Evolutionary conservation across 2,888 invertebrate genomes (phyloP).

Genomic region (Ceriagrion tenellum): DNA sequence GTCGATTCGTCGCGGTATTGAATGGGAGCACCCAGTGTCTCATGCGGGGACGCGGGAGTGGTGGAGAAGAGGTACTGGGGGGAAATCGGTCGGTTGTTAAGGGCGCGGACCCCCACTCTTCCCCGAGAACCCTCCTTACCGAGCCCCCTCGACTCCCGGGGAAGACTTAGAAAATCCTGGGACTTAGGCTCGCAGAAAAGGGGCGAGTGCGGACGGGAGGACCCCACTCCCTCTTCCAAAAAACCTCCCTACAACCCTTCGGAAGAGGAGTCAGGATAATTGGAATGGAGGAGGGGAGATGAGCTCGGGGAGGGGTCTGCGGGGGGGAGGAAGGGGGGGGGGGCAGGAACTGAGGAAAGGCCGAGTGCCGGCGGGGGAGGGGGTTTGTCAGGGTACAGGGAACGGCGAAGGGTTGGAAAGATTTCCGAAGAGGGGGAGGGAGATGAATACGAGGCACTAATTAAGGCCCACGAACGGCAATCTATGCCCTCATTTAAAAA

Average conservation of each 20-base stretch:
- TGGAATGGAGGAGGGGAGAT: slow-evolving; percentile 37
- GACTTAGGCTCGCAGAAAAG: slow-evolving; percentile 16
- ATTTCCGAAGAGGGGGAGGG: background rate
- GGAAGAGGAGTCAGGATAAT: slow-evolving; percentile 24
- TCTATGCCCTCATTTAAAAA: slow-evolving; percentile 65
- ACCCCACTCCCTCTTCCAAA: background rate
- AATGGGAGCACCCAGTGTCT: background rate
- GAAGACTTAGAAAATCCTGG: slow-evolving; percentile 62
- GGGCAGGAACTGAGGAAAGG: background rate
- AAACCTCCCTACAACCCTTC: background rate
- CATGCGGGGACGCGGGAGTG: background rate
- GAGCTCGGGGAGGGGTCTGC: too few species aligned
- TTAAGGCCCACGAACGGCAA: slow-evolving; percentile 59
- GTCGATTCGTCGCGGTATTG: slow-evolving; percentile 22
- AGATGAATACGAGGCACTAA: slow-evolving; percentile 45
- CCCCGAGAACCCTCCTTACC: background rate
- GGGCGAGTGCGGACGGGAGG: background rate
- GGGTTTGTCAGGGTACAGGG: background rate
- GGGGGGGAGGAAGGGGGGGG: background rate
- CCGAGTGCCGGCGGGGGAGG: slow-evolving; percentile 3
- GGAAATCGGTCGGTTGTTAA: too few species aligned
- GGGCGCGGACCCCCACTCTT: too few species aligned
- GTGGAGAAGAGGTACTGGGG: background rate
- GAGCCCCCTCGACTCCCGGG: background rate
- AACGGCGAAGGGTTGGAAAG: background rate